Evolutionary conservation across 2,797 vertebrate species (phyloP).

Genomic region (Tiaroga cobitis): DNA sequence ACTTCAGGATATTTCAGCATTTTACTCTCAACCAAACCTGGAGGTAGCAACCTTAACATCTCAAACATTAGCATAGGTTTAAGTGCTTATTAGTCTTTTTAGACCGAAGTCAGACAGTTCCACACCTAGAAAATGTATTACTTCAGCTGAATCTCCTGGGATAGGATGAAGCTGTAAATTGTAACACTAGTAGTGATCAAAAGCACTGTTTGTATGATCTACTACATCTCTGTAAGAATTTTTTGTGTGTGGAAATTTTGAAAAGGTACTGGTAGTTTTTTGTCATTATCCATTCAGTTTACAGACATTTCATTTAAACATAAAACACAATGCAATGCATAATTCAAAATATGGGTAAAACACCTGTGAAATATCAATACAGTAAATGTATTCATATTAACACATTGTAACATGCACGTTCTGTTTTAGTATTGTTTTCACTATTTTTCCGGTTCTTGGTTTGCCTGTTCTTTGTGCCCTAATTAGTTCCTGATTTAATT

Average conservation of each 20-base stretch:
- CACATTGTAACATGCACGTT: too few relatives aligned
- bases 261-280: not conserved
- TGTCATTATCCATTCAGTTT: too few relatives aligned
- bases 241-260: too few relatives aligned
- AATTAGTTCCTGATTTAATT: too few relatives aligned
- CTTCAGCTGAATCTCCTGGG: not conserved
- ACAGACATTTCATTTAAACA: too few relatives aligned
- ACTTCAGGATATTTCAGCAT: conserved; percentile 75
- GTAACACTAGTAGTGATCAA: not conserved
- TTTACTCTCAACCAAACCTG: conserved; percentile 67
- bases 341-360: too few relatives aligned
- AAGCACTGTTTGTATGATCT: not conserved
- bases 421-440: too few relatives aligned
- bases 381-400: too few relatives aligned
- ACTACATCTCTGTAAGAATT: not conserved
- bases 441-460: too few relatives aligned
- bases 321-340: too few relatives aligned
- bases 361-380: too few relatives aligned
- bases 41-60: conserved; percentile 60
- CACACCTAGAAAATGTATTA: not conserved
- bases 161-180: not conserved
- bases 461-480: too few relatives aligned
- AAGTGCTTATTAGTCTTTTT: not conserved
- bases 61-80: not conserved
- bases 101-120: not conserved